Base-by-base conservation (phyloP, 2,113 vertebrate genomes). In the Gopherus evgoodei region DNA sequence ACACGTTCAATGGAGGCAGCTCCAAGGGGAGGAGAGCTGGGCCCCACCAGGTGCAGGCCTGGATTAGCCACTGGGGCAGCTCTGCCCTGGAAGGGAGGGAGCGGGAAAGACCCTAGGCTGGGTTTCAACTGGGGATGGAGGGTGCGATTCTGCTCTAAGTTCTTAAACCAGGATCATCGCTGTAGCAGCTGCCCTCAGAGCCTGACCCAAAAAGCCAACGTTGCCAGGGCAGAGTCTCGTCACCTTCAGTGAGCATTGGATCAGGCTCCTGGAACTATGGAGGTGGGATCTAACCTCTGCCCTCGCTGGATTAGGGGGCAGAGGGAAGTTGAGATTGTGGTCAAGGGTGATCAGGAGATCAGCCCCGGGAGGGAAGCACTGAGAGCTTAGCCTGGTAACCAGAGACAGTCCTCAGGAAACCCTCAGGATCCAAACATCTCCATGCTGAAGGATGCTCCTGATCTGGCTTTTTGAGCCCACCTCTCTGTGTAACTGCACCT, bases 21-120 rank as follows among this genome's bases (percentile, higher is more conserved):
- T 0, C 72, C 9, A 5, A 54, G 19, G 9, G 17, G 0, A 13
- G 0, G 0, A 1, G 0, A 1, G 83, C 21, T 22, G 80, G 24
- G 35, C 11, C 52, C 9, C 2, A 5, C 12, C 65, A 9, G 65
- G 16, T 3, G 16, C 10, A 72, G n/a, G n/a, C 2, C 8, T 19
- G 24, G 22, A 27, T n/a, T 9, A 22, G n/a, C 19, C 19, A n/a
- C 65, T 72, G 65, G 35, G 17, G 9, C 17, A 22, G 75, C 3
- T 35, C 62, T n/a, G 62, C 62, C 8, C 35, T 16, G 65, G 62
- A 16, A 7, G 62, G 62, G 62, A 7, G 7, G 62, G 62, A 7
- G 7, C 35, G 17, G 35, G 65, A 38, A 2, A 4, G 8, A 69
- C 8, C 65, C 35, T 38, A 38, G n/a, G 65, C 8, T 21, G n/a